Evolutionary conservation across 2,797 vertebrate genomes (phyloP).

Genomic region (Megaceryle alcyon): DNA sequence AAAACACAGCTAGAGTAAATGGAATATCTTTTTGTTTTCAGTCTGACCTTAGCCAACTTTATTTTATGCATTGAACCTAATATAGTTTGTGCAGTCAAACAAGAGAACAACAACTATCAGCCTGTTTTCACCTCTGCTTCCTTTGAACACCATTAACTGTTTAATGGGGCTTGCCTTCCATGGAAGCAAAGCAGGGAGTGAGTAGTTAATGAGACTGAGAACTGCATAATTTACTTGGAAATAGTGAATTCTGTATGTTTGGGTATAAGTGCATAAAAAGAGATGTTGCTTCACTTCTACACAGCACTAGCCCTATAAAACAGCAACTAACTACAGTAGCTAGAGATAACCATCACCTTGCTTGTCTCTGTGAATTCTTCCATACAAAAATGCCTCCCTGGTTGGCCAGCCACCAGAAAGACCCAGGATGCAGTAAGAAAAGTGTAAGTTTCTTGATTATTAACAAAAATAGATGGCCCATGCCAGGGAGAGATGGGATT

Average conservation of each 20-base stretch:
- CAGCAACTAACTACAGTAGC: neutral
- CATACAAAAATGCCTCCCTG: neutral
- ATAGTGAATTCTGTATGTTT: neutral
- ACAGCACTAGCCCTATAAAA: neutral
- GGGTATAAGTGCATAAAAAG: neutral
- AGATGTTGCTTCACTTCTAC: neutral
- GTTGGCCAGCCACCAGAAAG: neutral
- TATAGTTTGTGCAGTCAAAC: neutral
- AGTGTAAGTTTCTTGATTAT: neutral
- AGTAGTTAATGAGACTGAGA: neutral
- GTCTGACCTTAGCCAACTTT: neutral
- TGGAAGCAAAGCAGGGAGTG: neutral
- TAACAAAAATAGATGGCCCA: neutral
- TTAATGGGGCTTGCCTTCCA: constrained; percentile 31
- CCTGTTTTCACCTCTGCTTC: neutral
- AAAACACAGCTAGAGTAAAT: neutral
- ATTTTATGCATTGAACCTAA: neutral
- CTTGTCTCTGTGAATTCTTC: neutral
- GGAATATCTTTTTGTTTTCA: neutral
- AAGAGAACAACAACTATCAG: neutral
- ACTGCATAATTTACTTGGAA: neutral
- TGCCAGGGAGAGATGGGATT: neutral
- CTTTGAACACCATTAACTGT: neutral
- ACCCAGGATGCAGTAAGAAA: neutral
- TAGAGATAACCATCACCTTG: neutral